Evolutionary conservation across 2,113 vertebrate species (phyloP), one percentile per base, ranked within the genome.

Genomic region (Tricholaema leucomelas): DNA sequence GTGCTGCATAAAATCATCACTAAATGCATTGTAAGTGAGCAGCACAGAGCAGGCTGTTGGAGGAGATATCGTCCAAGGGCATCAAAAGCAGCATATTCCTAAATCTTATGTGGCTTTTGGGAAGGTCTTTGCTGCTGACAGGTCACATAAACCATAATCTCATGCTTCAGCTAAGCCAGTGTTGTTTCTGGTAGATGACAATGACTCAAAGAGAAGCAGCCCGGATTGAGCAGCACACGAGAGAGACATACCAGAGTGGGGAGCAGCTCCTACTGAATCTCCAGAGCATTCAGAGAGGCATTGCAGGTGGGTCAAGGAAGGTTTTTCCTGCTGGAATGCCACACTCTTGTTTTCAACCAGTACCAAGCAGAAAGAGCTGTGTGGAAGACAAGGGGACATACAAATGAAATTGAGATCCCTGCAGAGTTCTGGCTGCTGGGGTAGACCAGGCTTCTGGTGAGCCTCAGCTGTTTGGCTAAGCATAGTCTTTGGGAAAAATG

Each of bases 221-320:
- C 1, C 73, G 30, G 5, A 59, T 99, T 30, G 90, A 89, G 12
- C 85, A 97, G 79, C 96, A 88, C 21, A 97, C 97, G 0, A 94
- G 69, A 6, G 76, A 94, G 50, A 98, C 97, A 1, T 80, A 97
- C 91, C 96, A 95, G 88, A 97, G 95, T 3, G 98, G 98, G 1
- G 83, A 97, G 70, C 97, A 97, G 21, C 97, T 99, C 81, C 89
- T 98, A 69, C 81, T 30, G 8, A 93, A 96, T 44, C 92, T 99
- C 91, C 90, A 61, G 12, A 96, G 95, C 82, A 75, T 98, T 42
- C 97, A 97, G 75, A 85, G 87, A 38, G 64, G 66, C 76, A 95
- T 97, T 79, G 50, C 88, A 71, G 97, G 98, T 98, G 77, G 50
- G 92, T 58, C 2, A 60, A 65, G 33, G 81, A 30, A 50, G 15